These are phyloP conservation scores for Formicarius rufipectus DNA, from an alignment of 2,113 vertebrate species.

Conservation along the genomic window DNA sequence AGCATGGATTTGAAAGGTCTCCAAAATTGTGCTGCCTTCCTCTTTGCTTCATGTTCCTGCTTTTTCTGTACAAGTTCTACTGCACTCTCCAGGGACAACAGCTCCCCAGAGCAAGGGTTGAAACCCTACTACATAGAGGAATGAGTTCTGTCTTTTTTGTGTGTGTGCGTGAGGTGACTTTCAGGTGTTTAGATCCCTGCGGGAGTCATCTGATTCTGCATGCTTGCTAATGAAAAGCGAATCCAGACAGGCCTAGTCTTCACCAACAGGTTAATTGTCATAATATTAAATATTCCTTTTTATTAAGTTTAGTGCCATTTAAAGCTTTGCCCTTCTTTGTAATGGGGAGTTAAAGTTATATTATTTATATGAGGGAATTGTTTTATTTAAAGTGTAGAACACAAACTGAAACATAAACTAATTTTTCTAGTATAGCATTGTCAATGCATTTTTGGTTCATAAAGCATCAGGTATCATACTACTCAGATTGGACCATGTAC, in stretches of 20 bases:
- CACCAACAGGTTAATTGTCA: background rate
- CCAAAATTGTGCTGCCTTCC: background rate
- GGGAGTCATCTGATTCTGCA: background rate
- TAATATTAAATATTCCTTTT: slow-evolving; percentile 23
- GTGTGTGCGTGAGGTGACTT: background rate
- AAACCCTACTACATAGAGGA: background rate
- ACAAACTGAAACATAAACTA: background rate
- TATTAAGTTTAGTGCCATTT: background rate
- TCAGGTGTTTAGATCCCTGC: background rate
- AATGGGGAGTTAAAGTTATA: background rate
- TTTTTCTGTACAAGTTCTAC: background rate
- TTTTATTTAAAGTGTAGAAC: background rate
- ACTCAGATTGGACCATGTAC: background rate
- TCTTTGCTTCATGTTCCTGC: background rate
- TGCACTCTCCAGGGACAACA: background rate
- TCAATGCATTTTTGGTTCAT: background rate
- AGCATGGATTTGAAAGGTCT: background rate
- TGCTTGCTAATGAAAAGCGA: background rate
- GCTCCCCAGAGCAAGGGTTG: background rate
- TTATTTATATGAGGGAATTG: background rate
- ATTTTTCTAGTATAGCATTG: background rate
- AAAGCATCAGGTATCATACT: background rate
- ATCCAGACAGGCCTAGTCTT: background rate
- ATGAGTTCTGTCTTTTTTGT: background rate
- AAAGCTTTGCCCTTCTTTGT: slow-evolving; percentile 1